Evolutionary conservation across 2,113 vertebrate species (phyloP).

Genomic region (Notiomystis cincta): DNA sequence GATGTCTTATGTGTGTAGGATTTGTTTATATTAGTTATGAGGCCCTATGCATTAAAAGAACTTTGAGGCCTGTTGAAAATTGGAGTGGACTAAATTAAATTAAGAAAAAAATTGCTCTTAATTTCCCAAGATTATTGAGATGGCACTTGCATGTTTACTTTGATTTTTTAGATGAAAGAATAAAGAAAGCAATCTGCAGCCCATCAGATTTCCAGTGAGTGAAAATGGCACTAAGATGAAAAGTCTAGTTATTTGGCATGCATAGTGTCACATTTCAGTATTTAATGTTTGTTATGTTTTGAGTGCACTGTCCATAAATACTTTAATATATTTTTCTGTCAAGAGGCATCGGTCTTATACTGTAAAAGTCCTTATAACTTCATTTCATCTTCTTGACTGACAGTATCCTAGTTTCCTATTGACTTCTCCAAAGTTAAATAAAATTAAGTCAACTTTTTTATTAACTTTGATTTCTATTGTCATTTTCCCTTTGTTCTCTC

Average conservation of each 20-base stretch:
- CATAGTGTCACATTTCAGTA: constrained; percentile 6
- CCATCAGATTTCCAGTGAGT: not conserved
- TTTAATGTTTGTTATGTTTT: constrained; percentile 22
- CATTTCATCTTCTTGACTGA: constrained; percentile 8
- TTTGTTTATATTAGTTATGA: not conserved
- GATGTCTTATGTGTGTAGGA: not conserved
- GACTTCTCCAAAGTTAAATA: not conserved
- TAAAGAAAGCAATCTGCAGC: not conserved
- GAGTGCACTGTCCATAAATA: constrained; percentile 19
- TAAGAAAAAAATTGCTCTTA: not conserved
- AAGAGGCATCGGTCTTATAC: constrained; percentile 10
- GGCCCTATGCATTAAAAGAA: not conserved
- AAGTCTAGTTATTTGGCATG: not conserved
- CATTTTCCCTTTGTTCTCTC: not conserved
- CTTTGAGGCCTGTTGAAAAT: not conserved
- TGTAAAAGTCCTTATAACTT: constrained; percentile 14
- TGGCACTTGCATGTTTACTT: not conserved
- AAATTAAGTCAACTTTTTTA: not conserved
- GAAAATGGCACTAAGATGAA: not conserved
- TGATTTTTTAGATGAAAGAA: not conserved
- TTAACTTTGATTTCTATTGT: not conserved
- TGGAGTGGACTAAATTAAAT: not conserved
- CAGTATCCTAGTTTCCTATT: not conserved
- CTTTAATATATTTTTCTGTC: constrained; percentile 15
- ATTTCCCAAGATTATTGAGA: not conserved